phyloP scores from a whole-genome alignment of 2,888 invertebrate species.

The Steinernema hermaphroditum region DNA sequence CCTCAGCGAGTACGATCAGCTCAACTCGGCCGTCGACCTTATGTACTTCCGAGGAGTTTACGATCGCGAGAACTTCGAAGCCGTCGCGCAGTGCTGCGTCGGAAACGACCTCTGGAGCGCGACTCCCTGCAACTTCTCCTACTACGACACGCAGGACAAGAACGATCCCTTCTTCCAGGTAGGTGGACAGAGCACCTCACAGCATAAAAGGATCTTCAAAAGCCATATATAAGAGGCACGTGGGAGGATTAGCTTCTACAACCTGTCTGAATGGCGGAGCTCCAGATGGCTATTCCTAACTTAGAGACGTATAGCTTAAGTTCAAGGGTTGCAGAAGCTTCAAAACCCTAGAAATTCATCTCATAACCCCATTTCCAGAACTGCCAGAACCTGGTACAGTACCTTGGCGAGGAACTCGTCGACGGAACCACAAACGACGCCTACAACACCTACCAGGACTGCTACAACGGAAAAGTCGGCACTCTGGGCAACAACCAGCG shows the following conservation, averaged over 20 bases:
- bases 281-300: no score
- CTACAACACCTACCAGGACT: conserved; percentile 49
- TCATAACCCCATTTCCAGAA: no score
- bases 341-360: no score
- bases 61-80: conserved; percentile 35
- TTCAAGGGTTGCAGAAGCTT: no score
- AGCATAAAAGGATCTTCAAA: no score
- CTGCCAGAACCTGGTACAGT: conserved; percentile 41
- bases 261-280: no score
- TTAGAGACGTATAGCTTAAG: no score
- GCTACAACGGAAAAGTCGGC: conserved; percentile 38
- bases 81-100: conserved; percentile 1
- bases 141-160: conserved; percentile 33
- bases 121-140: conserved; percentile 7
- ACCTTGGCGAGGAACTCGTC: neutral
- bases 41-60: conserved; percentile 48
- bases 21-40: conserved; percentile 46
- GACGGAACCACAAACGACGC: conserved; percentile 40
- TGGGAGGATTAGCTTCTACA: no score
- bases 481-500: conserved; percentile 15
- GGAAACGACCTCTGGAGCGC: neutral
- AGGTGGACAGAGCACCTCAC: no score
- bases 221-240: no score
- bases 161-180: conserved; percentile 48
- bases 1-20: conserved; percentile 53